Percentiles rank a stretch among this genome's conserved stretches.
Evolutionary conservation across 2,888 invertebrate genomes (phyloP).

Genomic region (Habrosyne pyritoides): DNA sequence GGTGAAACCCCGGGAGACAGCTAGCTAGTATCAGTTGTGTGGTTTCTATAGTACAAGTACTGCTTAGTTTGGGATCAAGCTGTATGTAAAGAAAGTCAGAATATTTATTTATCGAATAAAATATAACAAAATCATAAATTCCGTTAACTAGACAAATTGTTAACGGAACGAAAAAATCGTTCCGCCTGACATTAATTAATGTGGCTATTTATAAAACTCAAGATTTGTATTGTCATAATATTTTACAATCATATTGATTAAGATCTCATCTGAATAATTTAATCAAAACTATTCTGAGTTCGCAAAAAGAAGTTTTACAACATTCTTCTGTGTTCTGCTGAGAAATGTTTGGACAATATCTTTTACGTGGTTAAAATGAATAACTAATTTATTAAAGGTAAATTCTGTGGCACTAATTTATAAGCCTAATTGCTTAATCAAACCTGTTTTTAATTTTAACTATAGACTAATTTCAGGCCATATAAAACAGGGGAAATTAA

Average conservation of each 20-base stretch:
- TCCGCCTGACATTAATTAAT: neutral
- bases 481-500: no score
- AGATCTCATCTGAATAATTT: neutral
- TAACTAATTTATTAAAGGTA: no score
- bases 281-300: neutral
- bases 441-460: no score
- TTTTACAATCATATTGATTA: neutral
- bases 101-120: neutral
- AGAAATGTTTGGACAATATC: neutral
- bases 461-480: no score
- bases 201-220: neutral
- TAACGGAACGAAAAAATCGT: neutral
- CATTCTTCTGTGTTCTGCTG: neutral
- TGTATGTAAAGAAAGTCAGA: neutral
- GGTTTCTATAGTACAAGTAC: no score
- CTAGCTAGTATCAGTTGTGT: no score
- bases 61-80: no score
- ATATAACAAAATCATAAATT: neutral
- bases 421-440: no score
- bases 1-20: no score
- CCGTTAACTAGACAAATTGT: conserved; percentile 1
- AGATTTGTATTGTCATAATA: neutral
- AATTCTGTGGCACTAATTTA: no score
- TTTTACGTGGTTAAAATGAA: no score
- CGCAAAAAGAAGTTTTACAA: neutral